Evolutionary conservation across 2,113 vertebrate genomes (phyloP), one percentile per base, ranked within the genome.

Genomic region (Steatornis caripensis): DNA sequence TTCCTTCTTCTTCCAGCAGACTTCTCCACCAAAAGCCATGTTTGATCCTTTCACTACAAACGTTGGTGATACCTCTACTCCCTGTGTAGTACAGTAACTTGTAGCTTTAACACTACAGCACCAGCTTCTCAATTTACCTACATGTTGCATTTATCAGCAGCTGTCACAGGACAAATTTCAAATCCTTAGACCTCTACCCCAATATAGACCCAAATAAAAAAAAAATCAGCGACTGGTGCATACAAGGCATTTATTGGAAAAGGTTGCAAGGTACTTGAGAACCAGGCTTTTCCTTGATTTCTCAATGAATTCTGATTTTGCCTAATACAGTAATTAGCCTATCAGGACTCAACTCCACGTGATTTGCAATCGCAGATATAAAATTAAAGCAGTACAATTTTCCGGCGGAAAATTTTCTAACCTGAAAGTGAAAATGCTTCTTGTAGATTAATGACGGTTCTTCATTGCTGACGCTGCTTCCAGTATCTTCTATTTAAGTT

Each of bases 11-110:
- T 17, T 54, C 39, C 46, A 48, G 36, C 12, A 49, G 37, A 27
- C 11, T 26, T 39, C 79, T 49, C 60, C 29, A 39, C 17, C 46
- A 29, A 57, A 45, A 64, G 15, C n/a, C 34, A 45, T 1, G 11
- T 62, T 53, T 22, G 22, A 21, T 53, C 29, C n/a, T 86, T 58
- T 10, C 1, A 1, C 45, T 43, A 26, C 43, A 77, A 37, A 48
- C 1, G 0, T 0, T 61, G 46, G 12, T 6, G 4, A 29, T 49
- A 30, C 19, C 41, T 49, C 66, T 74, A 10, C 26, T 36, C 24
- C 43, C 43, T 19, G 2, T 5, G 43, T 32, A 21, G 39, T 24
- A 51, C 36, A 43, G 4, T 60, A 29, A 60, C 53, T 43, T 46
- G 23, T 8, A 72, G 29, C 16, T 30, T 72, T 51, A 32, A 32